Evolutionary conservation across 2,797 vertebrate species (phyloP).

Genomic region (Miopithecus talapoin): DNA sequence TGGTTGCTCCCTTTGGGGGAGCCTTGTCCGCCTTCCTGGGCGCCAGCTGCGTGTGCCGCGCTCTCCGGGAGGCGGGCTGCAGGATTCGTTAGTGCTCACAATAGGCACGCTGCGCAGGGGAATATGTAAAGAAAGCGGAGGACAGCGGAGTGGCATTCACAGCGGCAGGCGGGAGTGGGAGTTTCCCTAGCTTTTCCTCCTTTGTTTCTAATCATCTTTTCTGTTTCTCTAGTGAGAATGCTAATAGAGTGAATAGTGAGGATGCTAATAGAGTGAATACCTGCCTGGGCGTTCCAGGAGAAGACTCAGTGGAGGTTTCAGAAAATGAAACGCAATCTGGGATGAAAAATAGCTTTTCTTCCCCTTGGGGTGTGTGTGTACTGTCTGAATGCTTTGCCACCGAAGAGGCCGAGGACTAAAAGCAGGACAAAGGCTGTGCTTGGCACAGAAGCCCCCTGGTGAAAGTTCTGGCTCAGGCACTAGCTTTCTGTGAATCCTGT

Average conservation of each 20-base stretch:
- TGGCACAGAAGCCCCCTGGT: background rate
- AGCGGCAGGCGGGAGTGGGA: conserved; percentile 33
- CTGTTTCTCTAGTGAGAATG: conserved; percentile 26
- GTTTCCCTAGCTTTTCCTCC: conserved; percentile 45
- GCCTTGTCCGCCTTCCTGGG: background rate
- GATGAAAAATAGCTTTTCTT: conserved; percentile 61
- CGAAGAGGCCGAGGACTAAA: background rate
- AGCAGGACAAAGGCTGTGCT: background rate
- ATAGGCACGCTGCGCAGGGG: background rate
- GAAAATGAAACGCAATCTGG: background rate
- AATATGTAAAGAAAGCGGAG: conserved; percentile 23
- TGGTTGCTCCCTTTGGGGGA: background rate
- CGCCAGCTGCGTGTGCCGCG: too few relatives aligned
- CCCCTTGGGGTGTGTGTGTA: background rate
- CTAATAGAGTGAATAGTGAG: conserved; percentile 23
- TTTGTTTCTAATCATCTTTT: conserved; percentile 41
- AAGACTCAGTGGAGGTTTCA: background rate
- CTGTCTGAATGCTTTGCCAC: background rate
- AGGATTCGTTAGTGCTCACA: background rate
- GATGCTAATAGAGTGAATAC: background rate
- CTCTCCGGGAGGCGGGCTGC: background rate
- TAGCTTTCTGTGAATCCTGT: background rate
- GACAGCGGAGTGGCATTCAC: conserved; percentile 51
- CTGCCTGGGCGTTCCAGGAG: background rate
- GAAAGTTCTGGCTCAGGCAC: background rate